Evolutionary conservation across 1,140 invertebrate species (phyloP).

Genomic region (Drosophila teissieri): DNA sequence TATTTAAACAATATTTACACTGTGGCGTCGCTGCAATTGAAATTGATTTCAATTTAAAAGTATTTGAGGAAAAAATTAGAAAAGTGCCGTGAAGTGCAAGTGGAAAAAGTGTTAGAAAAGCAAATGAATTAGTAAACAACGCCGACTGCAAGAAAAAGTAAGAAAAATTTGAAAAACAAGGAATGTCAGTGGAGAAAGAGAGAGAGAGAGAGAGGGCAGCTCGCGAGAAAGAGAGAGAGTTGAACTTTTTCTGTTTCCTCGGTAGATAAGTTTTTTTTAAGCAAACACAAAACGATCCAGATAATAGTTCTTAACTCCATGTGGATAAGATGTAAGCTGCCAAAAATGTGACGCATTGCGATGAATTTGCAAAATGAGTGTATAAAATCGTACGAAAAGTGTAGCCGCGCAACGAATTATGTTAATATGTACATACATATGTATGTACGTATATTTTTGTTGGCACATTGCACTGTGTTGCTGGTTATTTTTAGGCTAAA

Average conservation of each 20-base stretch:
- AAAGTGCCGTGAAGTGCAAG: constrained; percentile 8
- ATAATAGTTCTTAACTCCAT: constrained; percentile 17
- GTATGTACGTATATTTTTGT: constrained; percentile 18
- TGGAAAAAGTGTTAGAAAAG: constrained; percentile 25
- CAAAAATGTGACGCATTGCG: constrained; percentile 32
- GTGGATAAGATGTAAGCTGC: constrained; percentile 23
- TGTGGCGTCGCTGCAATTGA: constrained; percentile 39
- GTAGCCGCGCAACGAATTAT: background rate
- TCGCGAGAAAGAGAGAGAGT: constrained; percentile 61
- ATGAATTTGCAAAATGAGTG: constrained; percentile 23
- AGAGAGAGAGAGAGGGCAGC: constrained; percentile 21
- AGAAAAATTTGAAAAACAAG: constrained; percentile 47
- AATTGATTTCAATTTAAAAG: constrained; percentile 61
- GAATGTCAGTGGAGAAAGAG: constrained; percentile 18
- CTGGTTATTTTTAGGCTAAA: constrained; percentile 63
- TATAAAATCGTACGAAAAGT: constrained; percentile 2
- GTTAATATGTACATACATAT: too few relatives aligned
- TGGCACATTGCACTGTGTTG: constrained; percentile 73
- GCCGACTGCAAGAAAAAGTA: constrained; percentile 60
- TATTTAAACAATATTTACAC: constrained; percentile 45
- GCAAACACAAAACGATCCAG: constrained; percentile 19
- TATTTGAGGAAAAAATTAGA: constrained; percentile 28
- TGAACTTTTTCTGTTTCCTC: constrained; percentile 11
- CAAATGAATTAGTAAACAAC: constrained; percentile 31
- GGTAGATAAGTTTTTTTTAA: constrained; percentile 32